Conservation (phyloP, 2,113 vertebrate species). For the Dicrurus megarhynchus region DNA sequence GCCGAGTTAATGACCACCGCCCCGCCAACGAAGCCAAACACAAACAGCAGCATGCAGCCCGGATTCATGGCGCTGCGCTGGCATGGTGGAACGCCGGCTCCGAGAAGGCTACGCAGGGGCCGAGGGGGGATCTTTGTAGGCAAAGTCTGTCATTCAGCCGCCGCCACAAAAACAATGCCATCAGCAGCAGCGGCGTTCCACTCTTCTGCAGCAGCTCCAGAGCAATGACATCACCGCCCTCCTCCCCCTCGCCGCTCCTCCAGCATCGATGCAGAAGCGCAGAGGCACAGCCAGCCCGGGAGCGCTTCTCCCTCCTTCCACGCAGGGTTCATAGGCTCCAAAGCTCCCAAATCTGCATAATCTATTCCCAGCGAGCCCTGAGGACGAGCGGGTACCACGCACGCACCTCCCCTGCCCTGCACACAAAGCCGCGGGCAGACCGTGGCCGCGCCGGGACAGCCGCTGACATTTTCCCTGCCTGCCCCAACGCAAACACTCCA, state of each 20-base stretch:
- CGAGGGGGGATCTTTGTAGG: conserved; percentile 69
- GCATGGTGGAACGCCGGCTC: conserved; percentile 82
- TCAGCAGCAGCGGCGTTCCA: conserved; percentile 69
- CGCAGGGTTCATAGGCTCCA: conserved; percentile 65
- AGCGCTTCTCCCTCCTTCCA: conserved; percentile 52
- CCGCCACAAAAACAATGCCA: conserved; percentile 85
- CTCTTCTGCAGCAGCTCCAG: conserved; percentile 76
- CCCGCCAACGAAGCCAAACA: conserved; percentile 99
- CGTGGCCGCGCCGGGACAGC: not conserved
- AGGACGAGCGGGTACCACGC: not conserved
- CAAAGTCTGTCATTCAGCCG: conserved; percentile 76
- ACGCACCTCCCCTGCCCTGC: not conserved
- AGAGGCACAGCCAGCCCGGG: conserved; percentile 67
- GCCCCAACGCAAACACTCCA: not conserved
- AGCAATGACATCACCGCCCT: conserved; percentile 80
- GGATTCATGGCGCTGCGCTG: conserved; percentile 94
- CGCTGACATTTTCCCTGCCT: not conserved
- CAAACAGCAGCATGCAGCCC: conserved; percentile 98
- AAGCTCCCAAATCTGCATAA: conserved; percentile 66
- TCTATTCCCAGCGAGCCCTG: conserved; percentile 37
- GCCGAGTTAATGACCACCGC: conserved; percentile 99
- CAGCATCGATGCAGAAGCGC: conserved; percentile 71
- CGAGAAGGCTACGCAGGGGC: conserved; percentile 64
- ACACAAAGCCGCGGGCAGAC: not conserved
- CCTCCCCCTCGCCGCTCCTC: conserved; percentile 58